phyloP scores from a whole-genome alignment of 2,797 vertebrate species.

The Morelia viridis region DNA sequence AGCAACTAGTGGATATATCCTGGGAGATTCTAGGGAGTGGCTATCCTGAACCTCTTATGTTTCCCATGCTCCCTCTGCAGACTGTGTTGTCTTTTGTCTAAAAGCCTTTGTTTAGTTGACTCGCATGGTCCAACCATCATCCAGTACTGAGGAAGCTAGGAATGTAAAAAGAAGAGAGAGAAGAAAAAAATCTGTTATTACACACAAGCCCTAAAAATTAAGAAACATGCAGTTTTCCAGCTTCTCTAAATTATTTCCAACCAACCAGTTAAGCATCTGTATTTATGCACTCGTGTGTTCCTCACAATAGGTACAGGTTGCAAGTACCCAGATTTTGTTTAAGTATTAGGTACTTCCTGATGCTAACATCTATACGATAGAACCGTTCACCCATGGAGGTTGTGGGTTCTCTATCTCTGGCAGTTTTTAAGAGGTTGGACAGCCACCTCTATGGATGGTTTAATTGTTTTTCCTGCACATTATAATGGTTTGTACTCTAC shows the following conservation, averaged over 20 bases:
- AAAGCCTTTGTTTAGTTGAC: not conserved
- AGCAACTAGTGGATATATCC: no score
- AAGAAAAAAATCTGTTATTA: not conserved
- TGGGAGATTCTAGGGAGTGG: no score
- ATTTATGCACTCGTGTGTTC: not conserved
- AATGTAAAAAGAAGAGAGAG: not conserved
- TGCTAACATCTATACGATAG: not conserved
- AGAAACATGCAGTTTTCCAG: not conserved
- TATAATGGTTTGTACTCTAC: not conserved
- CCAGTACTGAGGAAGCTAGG: not conserved
- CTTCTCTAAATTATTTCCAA: not conserved
- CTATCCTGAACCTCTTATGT: no score
- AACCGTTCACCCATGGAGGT: not conserved
- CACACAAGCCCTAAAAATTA: not conserved
- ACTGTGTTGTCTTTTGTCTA: no score
- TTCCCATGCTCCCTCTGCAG: no score
- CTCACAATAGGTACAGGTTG: not conserved
- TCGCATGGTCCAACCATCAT: not conserved
- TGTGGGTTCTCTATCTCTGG: not conserved
- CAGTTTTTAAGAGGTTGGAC: not conserved
- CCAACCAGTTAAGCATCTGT: not conserved
- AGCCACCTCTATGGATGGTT: not conserved
- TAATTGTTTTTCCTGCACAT: not conserved
- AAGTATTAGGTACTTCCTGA: not conserved
- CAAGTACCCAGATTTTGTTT: not conserved